These are phyloP conservation scores for Pseudorectes ferrugineus DNA, from an alignment of 2,113 vertebrate genomes.

Conservation along the genomic window DNA sequence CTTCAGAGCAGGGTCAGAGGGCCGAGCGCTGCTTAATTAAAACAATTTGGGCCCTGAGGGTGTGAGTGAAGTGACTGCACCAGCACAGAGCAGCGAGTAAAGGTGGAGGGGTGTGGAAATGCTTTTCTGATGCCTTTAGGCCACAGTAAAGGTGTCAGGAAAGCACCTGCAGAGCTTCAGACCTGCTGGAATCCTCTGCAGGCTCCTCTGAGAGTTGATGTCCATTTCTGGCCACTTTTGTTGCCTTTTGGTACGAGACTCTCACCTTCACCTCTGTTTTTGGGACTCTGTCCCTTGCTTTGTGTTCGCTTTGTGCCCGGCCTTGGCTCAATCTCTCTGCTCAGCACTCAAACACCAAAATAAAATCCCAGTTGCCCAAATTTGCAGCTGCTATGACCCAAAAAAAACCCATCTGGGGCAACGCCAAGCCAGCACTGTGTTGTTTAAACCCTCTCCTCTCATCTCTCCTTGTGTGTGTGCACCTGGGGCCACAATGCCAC, in stretches of 20 bases:
- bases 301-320: neutral
- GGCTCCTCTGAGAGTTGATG: neutral
- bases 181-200: neutral
- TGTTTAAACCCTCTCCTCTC: neutral
- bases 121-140: neutral
- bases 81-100: neutral
- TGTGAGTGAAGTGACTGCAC: neutral
- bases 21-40: neutral
- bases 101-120: neutral
- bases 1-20: neutral
- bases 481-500: neutral
- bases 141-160: neutral
- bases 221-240: neutral
- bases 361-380: neutral
- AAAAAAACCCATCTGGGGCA: neutral
- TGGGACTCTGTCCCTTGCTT: neutral
- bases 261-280: neutral
- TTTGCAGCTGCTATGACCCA: neutral
- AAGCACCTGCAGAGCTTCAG: neutral
- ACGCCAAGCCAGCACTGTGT: neutral
- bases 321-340: neutral
- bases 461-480: neutral
- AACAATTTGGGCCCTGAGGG: neutral
- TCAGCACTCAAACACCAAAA: neutral
- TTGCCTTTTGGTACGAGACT: accelerated